These are phyloP conservation scores for Hydrolagus affinis DNA, from an alignment of 2,113 vertebrate genomes.

Conservation along the genomic window DNA sequence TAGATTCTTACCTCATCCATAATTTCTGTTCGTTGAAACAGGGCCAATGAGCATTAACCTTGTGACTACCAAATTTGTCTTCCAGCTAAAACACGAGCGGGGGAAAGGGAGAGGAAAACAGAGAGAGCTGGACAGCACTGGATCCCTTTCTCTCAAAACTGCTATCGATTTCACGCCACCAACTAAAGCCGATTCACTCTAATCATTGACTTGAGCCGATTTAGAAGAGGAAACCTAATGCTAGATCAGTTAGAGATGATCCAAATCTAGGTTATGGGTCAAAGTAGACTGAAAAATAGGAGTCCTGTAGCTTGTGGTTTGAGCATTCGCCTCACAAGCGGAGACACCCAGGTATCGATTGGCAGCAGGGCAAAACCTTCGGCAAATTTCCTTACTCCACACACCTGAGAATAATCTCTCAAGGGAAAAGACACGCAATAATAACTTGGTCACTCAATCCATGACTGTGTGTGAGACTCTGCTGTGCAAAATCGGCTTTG, in stretches of 20 bases:
- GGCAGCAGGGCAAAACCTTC: too few species aligned
- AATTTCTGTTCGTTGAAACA: not conserved
- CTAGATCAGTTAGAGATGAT: not conserved
- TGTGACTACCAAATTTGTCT: not conserved
- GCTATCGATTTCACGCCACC: not conserved
- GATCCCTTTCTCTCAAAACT: slow-evolving; percentile 3
- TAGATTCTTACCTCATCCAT: not conserved
- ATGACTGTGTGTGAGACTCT: too few species aligned
- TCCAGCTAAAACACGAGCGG: not conserved
- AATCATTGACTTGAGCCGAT: not conserved
- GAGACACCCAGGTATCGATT: too few species aligned
- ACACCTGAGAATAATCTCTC: too few species aligned
- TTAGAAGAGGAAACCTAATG: not conserved
- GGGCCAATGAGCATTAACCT: not conserved
- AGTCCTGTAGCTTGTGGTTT: too few species aligned
- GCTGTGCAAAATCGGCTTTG: too few species aligned
- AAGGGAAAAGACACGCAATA: too few species aligned
- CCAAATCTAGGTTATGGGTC: too few species aligned
- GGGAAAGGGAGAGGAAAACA: not conserved
- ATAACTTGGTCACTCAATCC: too few species aligned
- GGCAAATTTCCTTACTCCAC: too few species aligned
- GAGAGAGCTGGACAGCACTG: not conserved
- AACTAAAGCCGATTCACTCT: not conserved
- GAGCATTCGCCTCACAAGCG: too few species aligned
- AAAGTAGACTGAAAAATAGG: too few species aligned